phyloP scores from a whole-genome alignment of 64 coral and sea anemone species.

The Cladopsammia gracilis region DNA sequence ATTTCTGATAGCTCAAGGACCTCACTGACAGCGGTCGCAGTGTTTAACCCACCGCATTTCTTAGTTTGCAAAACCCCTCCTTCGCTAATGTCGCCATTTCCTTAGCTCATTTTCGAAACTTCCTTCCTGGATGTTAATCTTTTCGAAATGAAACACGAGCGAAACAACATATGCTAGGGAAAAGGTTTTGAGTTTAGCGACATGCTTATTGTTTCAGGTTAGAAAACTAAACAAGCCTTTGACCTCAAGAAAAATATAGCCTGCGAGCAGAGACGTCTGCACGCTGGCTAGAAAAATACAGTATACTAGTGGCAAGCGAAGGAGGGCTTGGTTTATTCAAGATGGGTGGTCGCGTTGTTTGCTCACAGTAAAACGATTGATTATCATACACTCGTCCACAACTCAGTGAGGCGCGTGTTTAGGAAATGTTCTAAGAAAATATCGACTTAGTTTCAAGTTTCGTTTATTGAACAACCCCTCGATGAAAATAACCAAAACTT shows the following conservation, averaged over 20 bases:
- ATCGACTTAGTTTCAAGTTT: slow-evolving; percentile 55
- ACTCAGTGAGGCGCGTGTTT: slow-evolving; percentile 30
- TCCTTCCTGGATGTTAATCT: slow-evolving; percentile 73
- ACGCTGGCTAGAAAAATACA: too few species aligned
- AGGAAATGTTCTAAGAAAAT: slow-evolving; percentile 25
- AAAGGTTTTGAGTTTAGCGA: slow-evolving; percentile 32
- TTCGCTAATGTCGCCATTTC: slow-evolving; percentile 56
- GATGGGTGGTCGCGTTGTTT: slow-evolving; percentile 68
- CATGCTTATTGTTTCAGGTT: slow-evolving; percentile 51
- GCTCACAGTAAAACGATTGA: not conserved
- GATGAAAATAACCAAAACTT: not conserved
- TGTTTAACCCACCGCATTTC: slow-evolving; percentile 19
- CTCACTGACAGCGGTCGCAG: slow-evolving; percentile 61
- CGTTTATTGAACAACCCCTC: not conserved
- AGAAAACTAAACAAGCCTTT: slow-evolving; percentile 42
- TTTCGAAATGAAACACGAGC: slow-evolving; percentile 1
- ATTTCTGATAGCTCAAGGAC: slow-evolving; percentile 72
- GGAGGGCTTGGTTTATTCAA: not conserved
- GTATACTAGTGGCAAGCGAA: not conserved
- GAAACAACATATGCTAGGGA: slow-evolving; percentile 9
- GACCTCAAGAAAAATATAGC: slow-evolving; percentile 60
- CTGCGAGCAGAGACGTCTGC: too few species aligned
- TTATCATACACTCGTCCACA: not conserved
- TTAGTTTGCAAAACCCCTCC: slow-evolving; percentile 47
- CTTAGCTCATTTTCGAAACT: slow-evolving; percentile 30